Evolutionary conservation across 2,888 invertebrate genomes (phyloP), one percentile per base, ranked within the genome.

Genomic region (Nebria salina): DNA sequence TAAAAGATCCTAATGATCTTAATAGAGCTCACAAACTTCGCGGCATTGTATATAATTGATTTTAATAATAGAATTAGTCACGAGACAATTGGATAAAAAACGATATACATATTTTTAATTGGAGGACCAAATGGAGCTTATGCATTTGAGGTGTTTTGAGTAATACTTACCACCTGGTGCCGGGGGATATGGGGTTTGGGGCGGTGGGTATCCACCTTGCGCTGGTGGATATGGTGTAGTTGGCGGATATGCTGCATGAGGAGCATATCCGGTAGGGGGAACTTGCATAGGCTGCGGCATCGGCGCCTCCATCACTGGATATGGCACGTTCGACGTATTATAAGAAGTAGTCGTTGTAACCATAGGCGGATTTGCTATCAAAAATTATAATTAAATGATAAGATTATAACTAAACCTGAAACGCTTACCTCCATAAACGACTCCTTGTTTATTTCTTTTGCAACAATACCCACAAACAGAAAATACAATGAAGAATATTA

Each of bases 401-500:
- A 20, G 54, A 75, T 25, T 6, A 25, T 2, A 25, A 25, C 5
- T 65, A 9, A 74, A n/a, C 41, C 42, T 20, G n/a, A 26, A 43
- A 15, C 15, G 64, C 85, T 85, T 84, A 86, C 86, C 84, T 81
- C 85, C 86, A 83, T 86, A 86, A 72, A 86, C 85, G 76, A 85
- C 85, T 6, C 86, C 86, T 75, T 86, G 85, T 75, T 85, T 85
- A 83, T 86, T 86, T 77, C 84, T 83, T 82, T 85, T 86, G 82
- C 86, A 86, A 77, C 86, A 86, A 84, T 86, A 86, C 65, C 86
- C 86, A 82, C 86, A 86, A 72, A 86, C 83, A 1, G 85, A 84
- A 83, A 86, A 85, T 81, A 86, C 80, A 74, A 86, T 85, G 25
- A 86, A 85, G 82, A 86, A 83, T 82, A 86, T 83, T 75, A 86